Base-by-base conservation (phyloP, 2,113 vertebrate species). In the Malurus alboscapulatus region DNA sequence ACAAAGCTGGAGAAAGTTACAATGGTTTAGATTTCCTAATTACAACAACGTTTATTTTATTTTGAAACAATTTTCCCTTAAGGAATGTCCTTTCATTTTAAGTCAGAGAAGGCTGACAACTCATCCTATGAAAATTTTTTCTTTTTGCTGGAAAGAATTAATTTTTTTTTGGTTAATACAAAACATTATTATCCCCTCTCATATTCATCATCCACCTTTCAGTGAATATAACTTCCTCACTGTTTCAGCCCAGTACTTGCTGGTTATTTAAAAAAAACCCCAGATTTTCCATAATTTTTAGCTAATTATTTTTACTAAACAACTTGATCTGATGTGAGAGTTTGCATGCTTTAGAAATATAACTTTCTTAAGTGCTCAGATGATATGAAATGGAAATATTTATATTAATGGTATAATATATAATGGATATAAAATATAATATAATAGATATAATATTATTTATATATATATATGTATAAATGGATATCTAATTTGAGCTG, bases 1-100 rank as follows among this genome's bases (percentile, higher is more conserved):
- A 84, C 53, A 81, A 40, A 94, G 36, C 57, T 84, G 66, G 51
- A 30, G 24, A 85, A 84, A 82, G 66, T 82, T 67, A 44, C 19
- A 81, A 29, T 78, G 77, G 61, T 72, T 94, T 89, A 55, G 32
- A 59, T 87, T 92, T 91, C 88, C 40, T 22, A 89, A 87, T 59
- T 44, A 71, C 24, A 77, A 71, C 38, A 47, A 32, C 38, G 73
- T 88, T 68, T 50, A 38, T n/a, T 86, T 71, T 77, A 55, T 91
- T 95, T 92, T 92, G 61, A 81, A 89, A 75, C 45, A n/a, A 18
- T 78, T 89, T 93, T 91, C 77, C 76, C 77, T 72, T 67, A 78
- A 89, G 65, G 74, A 81, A 58, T 54, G 47, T 59, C 55, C 32
- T 80, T 92, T 92, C 25, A 62, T 77, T 94, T 89, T 87, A 67